Conservation (phyloP, 2,797 vertebrate species). For the Rhinichthys osculus region DNA sequence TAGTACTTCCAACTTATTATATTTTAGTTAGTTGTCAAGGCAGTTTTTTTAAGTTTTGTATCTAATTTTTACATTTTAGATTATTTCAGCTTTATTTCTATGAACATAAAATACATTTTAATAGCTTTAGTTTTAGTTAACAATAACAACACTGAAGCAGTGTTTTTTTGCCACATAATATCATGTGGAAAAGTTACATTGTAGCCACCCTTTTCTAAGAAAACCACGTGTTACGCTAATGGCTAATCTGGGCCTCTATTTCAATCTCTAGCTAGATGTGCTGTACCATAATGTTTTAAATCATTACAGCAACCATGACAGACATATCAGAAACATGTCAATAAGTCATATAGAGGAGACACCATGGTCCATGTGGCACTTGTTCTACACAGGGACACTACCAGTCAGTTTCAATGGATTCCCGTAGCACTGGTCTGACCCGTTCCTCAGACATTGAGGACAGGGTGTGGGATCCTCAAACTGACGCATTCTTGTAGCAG, state of each 20-base stretch:
- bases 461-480: conserved; percentile 64
- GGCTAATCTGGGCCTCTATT: neutral
- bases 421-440: conserved; percentile 74
- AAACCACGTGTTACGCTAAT: neutral
- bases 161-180: neutral
- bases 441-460: conserved; percentile 66
- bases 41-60: neutral
- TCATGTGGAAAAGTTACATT: neutral
- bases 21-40: neutral
- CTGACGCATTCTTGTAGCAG: conserved; percentile 23
- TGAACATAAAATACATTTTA: neutral
- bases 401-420: conserved; percentile 57
- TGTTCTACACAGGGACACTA: conserved; percentile 12
- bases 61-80: neutral
- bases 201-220: neutral
- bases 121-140: neutral
- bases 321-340: neutral
- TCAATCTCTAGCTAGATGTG: no score
- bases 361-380: conserved; percentile 31
- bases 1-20: neutral
- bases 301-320: neutral
- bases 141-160: neutral
- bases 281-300: neutral
- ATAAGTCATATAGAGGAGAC: neutral
- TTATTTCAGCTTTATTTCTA: neutral